Evolutionary conservation across 2,888 invertebrate genomes (phyloP), one percentile per base, ranked within the genome.

Genomic region (Rhagonycha fulva): DNA sequence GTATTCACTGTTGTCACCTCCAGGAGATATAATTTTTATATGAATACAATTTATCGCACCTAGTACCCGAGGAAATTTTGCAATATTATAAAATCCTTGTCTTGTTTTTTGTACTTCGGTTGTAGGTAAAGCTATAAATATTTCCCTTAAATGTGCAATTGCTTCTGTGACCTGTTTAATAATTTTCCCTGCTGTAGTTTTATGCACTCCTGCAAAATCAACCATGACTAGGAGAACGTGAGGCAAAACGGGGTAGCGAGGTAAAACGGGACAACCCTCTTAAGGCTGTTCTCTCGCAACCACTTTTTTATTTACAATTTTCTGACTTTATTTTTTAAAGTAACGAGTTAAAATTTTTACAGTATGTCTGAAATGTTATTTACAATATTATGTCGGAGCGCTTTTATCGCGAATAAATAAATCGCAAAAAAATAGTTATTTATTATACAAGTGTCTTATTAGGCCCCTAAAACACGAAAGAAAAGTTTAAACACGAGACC

Each of bases 1-100:
- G n/a, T 73, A 72, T 74, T 83, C 82, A 30, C 80, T 79, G 70
- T 80, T 69, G 9, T 78, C 72, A 66, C 81, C 81, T 68, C 76
- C 72, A 23, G 30, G 19, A 10, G 14, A 32, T 30, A 11, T 10
- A 30, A 30, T 30, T 30, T 30, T 30, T 10, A 30, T 30, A 30
- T 30, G 30, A 10, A 11, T 30, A 10, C 30, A 9, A 30, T 30
- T 11, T 10, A 30, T 30, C 0, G 62, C 19, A n/a, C 62, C 62
- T 23, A 62, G 14, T 4, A 62, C 62, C 9, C 11, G 14, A 11
- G 62, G 62, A 62, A 62, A 62, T 19, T 10, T 62, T 4, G 62
- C 62, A 19, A 62, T 62, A 4, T 11, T 1, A 19, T 62, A 62
- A 14, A 19, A 62, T 3, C 19, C 62, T 14, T 14, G 9, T 62